Evolutionary conservation across 2,888 invertebrate genomes (phyloP).

Genomic region (Erebia palarica): DNA sequence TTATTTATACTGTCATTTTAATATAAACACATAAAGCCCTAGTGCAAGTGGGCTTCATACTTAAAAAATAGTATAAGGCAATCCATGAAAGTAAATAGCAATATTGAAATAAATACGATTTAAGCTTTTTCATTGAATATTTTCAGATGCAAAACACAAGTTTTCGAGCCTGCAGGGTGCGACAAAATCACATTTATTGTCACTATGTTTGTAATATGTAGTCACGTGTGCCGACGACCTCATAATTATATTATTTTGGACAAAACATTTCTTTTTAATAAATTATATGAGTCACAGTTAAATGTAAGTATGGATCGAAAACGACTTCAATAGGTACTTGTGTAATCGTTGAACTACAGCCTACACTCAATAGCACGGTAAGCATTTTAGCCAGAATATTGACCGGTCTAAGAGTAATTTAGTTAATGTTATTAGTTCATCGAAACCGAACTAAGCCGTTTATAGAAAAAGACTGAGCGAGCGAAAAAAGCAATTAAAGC

Average conservation of each 20-base stretch:
- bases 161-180: not conserved
- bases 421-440: not conserved
- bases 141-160: not conserved
- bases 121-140: not conserved
- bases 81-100: not conserved
- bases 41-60: no score
- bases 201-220: not conserved
- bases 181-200: conserved; percentile 3
- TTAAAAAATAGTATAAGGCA: not conserved
- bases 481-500: no score
- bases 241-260: conserved; percentile 3
- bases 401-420: not conserved
- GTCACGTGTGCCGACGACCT: conserved; percentile 1
- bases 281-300: not conserved
- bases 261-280: not conserved
- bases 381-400: not conserved
- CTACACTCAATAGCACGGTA: not conserved
- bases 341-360: not conserved
- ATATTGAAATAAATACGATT: not conserved
- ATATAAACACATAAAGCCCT: no score
- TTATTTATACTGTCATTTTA: no score
- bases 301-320: conserved; percentile 3
- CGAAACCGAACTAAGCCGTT: not conserved
- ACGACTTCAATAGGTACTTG: conserved; percentile 2
- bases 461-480: no score